Conservation (phyloP, 2,888 invertebrate species). For the Electrophaes corylata region DNA sequence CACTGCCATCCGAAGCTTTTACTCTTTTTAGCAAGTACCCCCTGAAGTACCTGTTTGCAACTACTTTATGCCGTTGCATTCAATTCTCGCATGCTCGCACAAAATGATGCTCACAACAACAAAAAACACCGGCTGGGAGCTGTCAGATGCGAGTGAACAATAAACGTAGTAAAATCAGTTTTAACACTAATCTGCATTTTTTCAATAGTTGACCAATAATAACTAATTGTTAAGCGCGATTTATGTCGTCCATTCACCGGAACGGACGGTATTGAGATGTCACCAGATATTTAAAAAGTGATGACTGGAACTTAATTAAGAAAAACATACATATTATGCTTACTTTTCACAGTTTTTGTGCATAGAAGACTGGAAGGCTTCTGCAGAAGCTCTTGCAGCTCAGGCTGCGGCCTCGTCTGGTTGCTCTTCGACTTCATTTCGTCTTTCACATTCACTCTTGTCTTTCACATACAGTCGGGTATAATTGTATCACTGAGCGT, state of each 20-base stretch:
- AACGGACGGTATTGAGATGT: slow-evolving; percentile 68
- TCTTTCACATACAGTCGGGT: neutral
- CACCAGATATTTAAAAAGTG: slow-evolving; percentile 48
- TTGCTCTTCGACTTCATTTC: slow-evolving; percentile 65
- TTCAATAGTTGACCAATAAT: slow-evolving; percentile 51
- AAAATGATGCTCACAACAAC: slow-evolving; percentile 14
- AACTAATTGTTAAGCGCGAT: slow-evolving; percentile 55
- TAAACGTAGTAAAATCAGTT: slow-evolving; percentile 35
- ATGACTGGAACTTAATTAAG: slow-evolving; percentile 47
- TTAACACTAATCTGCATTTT: slow-evolving; percentile 36
- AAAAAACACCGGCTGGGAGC: slow-evolving; percentile 22
- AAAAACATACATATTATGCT: slow-evolving; percentile 75
- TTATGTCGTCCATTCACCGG: slow-evolving; percentile 61
- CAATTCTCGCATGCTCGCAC: no score
- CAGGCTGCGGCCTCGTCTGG: slow-evolving; percentile 58
- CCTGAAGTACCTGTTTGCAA: neutral
- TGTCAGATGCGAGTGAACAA: slow-evolving; percentile 36
- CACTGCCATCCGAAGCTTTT: slow-evolving; percentile 44
- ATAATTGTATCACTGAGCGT: slow-evolving; percentile 38
- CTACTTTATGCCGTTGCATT: neutral
- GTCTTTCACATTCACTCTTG: slow-evolving; percentile 52
- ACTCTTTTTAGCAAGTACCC: slow-evolving; percentile 16
- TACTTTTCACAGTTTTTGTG: slow-evolving; percentile 58
- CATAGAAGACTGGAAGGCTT: slow-evolving; percentile 62
- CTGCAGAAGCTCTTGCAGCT: slow-evolving; percentile 74